Conservation (phyloP, 2,888 invertebrate species). For the Nebria brevicollis region DNA sequence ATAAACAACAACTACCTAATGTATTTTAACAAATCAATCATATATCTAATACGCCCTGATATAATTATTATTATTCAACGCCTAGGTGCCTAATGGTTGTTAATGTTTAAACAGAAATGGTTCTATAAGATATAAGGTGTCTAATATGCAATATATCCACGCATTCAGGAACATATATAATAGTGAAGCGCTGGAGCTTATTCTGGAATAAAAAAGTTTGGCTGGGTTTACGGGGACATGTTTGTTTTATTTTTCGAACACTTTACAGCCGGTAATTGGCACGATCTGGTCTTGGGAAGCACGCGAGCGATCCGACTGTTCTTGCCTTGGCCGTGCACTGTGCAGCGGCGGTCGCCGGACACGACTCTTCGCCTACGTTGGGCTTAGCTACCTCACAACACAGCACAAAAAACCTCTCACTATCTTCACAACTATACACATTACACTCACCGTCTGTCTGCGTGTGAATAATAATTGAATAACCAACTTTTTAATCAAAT, state of each 20-base stretch:
- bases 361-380: neutral
- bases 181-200: slow-evolving; percentile 27
- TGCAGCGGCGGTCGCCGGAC: slow-evolving; percentile 12
- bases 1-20: no score
- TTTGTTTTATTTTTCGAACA: slow-evolving; percentile 57
- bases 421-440: neutral
- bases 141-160: neutral
- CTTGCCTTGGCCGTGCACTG: neutral
- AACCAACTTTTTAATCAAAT: no score
- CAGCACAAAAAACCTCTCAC: neutral
- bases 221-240: slow-evolving; percentile 47
- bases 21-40: no score
- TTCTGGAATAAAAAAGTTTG: slow-evolving; percentile 27
- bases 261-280: slow-evolving; percentile 59
- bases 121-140: no score
- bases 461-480: no score
- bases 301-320: slow-evolving; percentile 52
- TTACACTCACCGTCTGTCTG: neutral
- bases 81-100: no score
- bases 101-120: no score
- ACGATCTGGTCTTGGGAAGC: slow-evolving; percentile 56
- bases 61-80: no score
- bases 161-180: slow-evolving; percentile 28
- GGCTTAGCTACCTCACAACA: neutral
- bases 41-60: no score